Evolutionary conservation across 2,888 invertebrate genomes (phyloP), one percentile per base, ranked within the genome.

Genomic region (Eueremaeus valkanovi): DNA sequence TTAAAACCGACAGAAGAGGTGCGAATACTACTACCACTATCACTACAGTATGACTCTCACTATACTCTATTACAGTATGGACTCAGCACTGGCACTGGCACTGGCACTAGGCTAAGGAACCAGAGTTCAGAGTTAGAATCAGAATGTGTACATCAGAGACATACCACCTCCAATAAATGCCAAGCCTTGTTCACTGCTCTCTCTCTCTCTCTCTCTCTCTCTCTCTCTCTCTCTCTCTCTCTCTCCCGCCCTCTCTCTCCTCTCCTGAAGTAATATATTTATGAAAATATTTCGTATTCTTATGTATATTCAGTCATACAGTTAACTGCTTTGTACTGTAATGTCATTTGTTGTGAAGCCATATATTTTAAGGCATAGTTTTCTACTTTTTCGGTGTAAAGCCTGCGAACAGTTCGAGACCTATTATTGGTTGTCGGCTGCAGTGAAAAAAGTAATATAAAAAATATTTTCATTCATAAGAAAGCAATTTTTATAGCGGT

Each of bases 1-100:
- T 78, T 78, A 78, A 78, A 78, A 78, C 72, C 70, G 75, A 75
- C 70, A 76, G 73, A n/a, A n/a, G 77, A 78, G 78, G 78, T 78
- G 78, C 77, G 77, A 78, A 78, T 78, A n/a, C n/a, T n/a, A n/a
- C n/a, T n/a, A n/a, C n/a, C n/a, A n/a, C n/a, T n/a, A n/a, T n/a
- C n/a, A n/a, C n/a, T n/a, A n/a, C n/a, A n/a, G n/a, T n/a, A n/a
- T n/a, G n/a, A n/a, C n/a, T n/a, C n/a, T n/a, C n/a, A n/a, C n/a
- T n/a, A n/a, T n/a, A n/a, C n/a, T n/a, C n/a, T 78, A 78, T 76
- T 66, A 66, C 66, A n/a, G n/a, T n/a, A 58, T 58, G 29, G 58
- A 58, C 58, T 58, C 24, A 16, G 31, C 58, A 49, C 49, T 49
- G 49, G 49, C 21, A 49, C 49, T 49, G 49, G 49, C 16, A n/a